These are phyloP conservation scores for Acronicta leporina DNA, from an alignment of 2,888 invertebrate genomes.

Conservation along the genomic window DNA sequence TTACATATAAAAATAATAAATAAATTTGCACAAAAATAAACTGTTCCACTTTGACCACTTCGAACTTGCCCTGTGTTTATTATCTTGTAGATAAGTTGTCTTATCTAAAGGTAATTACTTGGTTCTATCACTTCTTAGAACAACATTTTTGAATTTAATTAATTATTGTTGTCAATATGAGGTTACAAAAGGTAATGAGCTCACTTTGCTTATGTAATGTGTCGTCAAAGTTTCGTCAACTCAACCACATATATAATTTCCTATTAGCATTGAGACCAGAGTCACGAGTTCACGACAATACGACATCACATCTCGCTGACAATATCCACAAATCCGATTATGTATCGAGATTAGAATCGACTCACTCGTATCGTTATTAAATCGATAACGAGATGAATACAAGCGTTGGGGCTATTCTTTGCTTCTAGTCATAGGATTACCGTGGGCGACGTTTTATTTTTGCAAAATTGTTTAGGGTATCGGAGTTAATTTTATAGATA, in stretches of 20 bases:
- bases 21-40: no score
- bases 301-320: conserved; percentile 58
- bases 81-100: no score
- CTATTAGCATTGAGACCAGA: conserved; percentile 37
- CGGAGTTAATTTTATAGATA: no score
- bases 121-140: no score
- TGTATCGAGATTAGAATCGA: conserved; percentile 58
- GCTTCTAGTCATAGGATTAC: conserved; percentile 43
- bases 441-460: conserved; percentile 2
- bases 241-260: conserved; percentile 21
- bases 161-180: no score
- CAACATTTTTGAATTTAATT: no score
- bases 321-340: conserved; percentile 62
- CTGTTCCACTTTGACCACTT: no score
- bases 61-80: no score
- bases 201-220: conserved; percentile 3
- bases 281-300: conserved; percentile 48
- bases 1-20: no score
- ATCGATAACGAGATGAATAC: conserved; percentile 59
- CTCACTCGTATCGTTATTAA: conserved; percentile 56
- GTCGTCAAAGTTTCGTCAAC: conserved; percentile 18
- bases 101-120: no score
- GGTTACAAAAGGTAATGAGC: no score
- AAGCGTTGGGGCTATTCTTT: conserved; percentile 22
- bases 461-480: not conserved